These are phyloP conservation scores for Xylota segnis DNA, from an alignment of 2,888 invertebrate species.

Conservation along the genomic window DNA sequence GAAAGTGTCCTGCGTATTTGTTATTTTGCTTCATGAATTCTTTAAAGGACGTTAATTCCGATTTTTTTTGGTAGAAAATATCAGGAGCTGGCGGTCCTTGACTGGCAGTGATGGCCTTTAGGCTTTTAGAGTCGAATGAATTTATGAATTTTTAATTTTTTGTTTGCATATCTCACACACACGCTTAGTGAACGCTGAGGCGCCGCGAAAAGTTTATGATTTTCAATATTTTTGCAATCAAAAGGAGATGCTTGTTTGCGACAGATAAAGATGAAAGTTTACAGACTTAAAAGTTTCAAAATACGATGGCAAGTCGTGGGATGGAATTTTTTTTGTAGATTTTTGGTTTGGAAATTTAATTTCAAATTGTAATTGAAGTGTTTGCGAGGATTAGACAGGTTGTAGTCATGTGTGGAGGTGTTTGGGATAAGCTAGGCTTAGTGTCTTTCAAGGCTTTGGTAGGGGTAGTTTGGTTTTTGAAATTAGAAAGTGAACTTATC, in stretches of 20 bases:
- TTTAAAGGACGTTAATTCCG: conserved; percentile 18
- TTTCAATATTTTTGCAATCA: conserved; percentile 50
- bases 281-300: conserved; percentile 24
- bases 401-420: not conserved
- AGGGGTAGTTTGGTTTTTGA: too few relatives aligned
- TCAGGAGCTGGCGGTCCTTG: conserved; percentile 8
- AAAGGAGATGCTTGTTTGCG: conserved; percentile 48
- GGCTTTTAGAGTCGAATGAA: conserved; percentile 50
- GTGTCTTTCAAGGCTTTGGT: too few relatives aligned
- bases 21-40: not conserved
- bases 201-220: conserved; percentile 30
- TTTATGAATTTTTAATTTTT: conserved; percentile 62
- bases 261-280: conserved; percentile 59
- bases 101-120: conserved; percentile 34
- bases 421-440: not conserved
- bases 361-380: conserved; percentile 33
- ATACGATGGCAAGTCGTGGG: not conserved
- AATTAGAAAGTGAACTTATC: too few relatives aligned
- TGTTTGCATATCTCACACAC: conserved; percentile 30
- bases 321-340: not conserved
- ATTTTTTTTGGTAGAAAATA: conserved; percentile 5
- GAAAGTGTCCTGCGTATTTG: not conserved
- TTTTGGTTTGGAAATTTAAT: conserved; percentile 8
- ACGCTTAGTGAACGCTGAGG: not conserved
- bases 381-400: not conserved